Evolutionary conservation across 2,888 invertebrate species (phyloP).

Genomic region (Miltochrista miniata): DNA sequence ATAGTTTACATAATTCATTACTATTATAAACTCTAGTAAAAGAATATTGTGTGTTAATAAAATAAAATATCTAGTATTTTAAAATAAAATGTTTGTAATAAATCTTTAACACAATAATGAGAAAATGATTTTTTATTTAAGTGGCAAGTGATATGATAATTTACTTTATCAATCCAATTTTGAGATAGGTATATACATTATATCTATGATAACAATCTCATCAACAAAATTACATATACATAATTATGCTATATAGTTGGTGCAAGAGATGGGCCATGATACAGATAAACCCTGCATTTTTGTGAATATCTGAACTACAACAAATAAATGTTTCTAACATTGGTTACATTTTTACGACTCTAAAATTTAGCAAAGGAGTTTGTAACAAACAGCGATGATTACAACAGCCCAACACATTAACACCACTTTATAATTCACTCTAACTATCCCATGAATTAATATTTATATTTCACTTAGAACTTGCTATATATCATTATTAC

Average conservation of each 20-base stretch:
- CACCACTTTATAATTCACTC: conserved; percentile 45
- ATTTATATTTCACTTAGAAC: conserved; percentile 39
- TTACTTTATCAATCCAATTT: conserved; percentile 46
- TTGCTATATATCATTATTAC: conserved; percentile 15
- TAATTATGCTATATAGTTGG: conserved; percentile 45
- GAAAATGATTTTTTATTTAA: conserved; percentile 71
- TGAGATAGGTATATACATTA: conserved; percentile 54
- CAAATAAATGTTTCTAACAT: conserved; percentile 39
- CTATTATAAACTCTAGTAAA: conserved; percentile 72
- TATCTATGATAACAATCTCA: conserved; percentile 51
- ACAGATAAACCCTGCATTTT: conserved; percentile 59
- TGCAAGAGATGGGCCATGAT: conserved; percentile 55
- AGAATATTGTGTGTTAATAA: conserved; percentile 59
- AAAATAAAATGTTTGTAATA: conserved; percentile 57
- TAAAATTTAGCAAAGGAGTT: conserved; percentile 53
- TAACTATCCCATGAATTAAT: conserved; percentile 36
- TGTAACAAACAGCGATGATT: conserved; percentile 60
- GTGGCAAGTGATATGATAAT: conserved; percentile 86
- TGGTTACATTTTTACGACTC: conserved; percentile 48
- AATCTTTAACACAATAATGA: conserved; percentile 60
- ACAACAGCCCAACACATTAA: conserved; percentile 60
- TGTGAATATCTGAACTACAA: conserved; percentile 46
- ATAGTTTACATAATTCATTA: conserved; percentile 80
- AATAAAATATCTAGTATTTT: conserved; percentile 61
- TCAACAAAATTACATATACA: conserved; percentile 51